Base-by-base conservation (phyloP, 2,113 vertebrate species). In the Gymnarchus niloticus region DNA sequence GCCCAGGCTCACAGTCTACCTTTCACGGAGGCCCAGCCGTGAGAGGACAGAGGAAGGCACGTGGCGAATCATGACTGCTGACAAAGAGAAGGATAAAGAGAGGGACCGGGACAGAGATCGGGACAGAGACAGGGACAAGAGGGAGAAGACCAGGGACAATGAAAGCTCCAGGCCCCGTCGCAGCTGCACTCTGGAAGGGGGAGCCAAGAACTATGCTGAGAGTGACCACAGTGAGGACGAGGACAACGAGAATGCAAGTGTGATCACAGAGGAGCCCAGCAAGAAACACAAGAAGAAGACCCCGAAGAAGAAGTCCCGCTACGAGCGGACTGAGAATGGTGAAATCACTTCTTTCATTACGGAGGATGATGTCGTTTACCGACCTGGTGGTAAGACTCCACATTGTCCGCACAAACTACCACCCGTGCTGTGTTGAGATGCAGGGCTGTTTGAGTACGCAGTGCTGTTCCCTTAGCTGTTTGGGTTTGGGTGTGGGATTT, bases 11-110 rank as follows among this genome's bases (percentile, higher is more conserved):
- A 99, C 98, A 96, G 98, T 99, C 98, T 99, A 99, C 98, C 98
- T 99, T 99, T 99, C 98, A 99, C 98, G 98, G 98, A 99, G 98
- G 98, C 98, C 98, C 94, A 99, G 98, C 98, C 98, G 98, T 99
- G 98, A 99, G 98, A 99, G 98, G 98, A 99, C 98, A 97, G 98
- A 99, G 97, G 98, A 99, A 99, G 98, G 98, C 96, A 99, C 98
- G 96, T 99, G 98, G 98, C 96, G 97, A 96, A 99, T 99, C 98
- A 99, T 99, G 98, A 99, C 98, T 91, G 97, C 97, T 0, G 98
- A 99, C 93, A 99, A 99, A 95, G 98, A 99, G 85, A 99, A 98
- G 90, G 98, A 97, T 91, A 94, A 97, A 90, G 97, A 99, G 83
- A 93, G 96, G 93, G 98, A 99, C 87, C 94, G 96, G 76, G 98